Base-by-base conservation (phyloP, 2,888 invertebrate genomes). In the Coecobrya sp. region DNA sequence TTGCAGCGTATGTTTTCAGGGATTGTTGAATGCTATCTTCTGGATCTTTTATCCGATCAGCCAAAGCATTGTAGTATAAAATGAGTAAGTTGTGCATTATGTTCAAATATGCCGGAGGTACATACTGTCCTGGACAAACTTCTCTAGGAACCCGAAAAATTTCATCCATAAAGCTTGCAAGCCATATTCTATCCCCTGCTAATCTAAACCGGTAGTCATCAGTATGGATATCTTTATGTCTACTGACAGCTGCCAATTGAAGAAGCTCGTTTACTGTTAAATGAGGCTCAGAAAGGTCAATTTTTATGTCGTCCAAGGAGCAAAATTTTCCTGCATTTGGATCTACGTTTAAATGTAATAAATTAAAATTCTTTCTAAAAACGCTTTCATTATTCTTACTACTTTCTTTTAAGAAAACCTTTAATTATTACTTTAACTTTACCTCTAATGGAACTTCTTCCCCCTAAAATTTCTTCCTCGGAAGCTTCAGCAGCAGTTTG, bases 81-180 rank as follows among this genome's bases (percentile, higher is more conserved):
- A 89, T 84, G 13, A 89, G 19, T 52, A 89, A 8, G 27, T 89
- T 89, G 42, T 70, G 1, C 27, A 89, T 84, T 1, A 70, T 55
- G 22, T 89, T 68, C 1, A 65, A 19, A 27, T 13, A 89, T n/a
- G 3, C 68, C 0, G 0, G n/a, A 13, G 89, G 84, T 16, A 89
- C 52, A 22, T 25, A 27, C 11, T 19, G 11, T 0, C 3, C 36
- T 3, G 81, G 81, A 13, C 76, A 55, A 22, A 62, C 65, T 73
- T 42, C 19, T 36, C 22, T 55, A 0, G 49, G 42, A 0, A 59
- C 19, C 36, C 10, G 5, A 13, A 55, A 59, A 0, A 89, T 59
- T 8, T 19, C 0, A n/a, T 70, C 84, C 2, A 73, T 19, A 4
- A 89, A 84, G 0, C 25, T 13, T 13, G 36, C 11, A 42, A 82